Evolutionary conservation across 2,888 invertebrate species (phyloP).

Genomic region (Drosophila multiciliata): DNA sequence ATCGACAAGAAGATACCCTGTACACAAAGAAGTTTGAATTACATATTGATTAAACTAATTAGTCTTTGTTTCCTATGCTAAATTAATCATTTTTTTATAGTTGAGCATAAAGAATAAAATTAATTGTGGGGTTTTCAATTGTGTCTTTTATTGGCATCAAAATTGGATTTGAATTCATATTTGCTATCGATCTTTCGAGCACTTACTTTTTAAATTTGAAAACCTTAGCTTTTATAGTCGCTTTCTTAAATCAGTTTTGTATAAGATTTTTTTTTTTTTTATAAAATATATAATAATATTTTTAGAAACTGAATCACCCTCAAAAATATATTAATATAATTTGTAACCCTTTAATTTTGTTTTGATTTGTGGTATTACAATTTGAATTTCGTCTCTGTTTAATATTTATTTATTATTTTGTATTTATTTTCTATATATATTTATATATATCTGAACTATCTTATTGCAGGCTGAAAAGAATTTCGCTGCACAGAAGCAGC

Average conservation of each 20-base stretch:
- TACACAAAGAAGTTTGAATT: not conserved
- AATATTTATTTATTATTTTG: constrained; percentile 10
- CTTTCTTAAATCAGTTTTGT: not conserved
- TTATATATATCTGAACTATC: not conserved
- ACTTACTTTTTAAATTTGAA: not conserved
- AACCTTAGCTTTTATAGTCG: not conserved
- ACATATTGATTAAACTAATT: not conserved
- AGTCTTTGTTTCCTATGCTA: not conserved
- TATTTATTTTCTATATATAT: not conserved
- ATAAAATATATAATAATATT: not conserved
- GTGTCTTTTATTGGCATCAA: not conserved
- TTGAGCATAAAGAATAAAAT: not conserved
- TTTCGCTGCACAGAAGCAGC: constrained; percentile 7
- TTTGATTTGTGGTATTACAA: not conserved
- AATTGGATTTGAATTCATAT: not conserved
- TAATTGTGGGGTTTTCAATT: too few species aligned
- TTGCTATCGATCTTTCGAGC: not conserved
- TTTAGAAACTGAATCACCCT: not conserved
- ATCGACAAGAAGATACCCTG: not conserved
- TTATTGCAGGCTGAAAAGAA: constrained; percentile 33
- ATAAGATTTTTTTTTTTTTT: not conserved
- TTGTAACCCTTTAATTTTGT: not conserved
- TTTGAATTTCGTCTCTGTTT: constrained; percentile 2
- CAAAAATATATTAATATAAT: not conserved
- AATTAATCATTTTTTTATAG: not conserved